These are phyloP conservation scores for Germaria angustata DNA, from an alignment of 2,888 invertebrate species.

Conservation along the genomic window DNA sequence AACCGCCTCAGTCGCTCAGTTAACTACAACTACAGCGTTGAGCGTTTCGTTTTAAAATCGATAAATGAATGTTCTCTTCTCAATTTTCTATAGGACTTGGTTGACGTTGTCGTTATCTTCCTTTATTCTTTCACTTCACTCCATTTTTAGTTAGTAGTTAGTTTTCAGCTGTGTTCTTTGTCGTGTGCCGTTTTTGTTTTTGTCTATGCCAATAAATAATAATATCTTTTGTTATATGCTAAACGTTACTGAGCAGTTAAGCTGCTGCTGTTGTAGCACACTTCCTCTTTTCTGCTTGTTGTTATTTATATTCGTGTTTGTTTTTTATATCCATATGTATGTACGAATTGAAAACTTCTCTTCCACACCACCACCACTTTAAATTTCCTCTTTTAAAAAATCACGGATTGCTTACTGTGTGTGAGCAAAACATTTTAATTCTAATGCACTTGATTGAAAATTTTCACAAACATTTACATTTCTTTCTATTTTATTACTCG, in stretches of 20 bases:
- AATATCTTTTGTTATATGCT: slow-evolving; percentile 47
- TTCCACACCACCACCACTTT: slow-evolving; percentile 28
- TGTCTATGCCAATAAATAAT: slow-evolving; percentile 19
- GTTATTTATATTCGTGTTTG: slow-evolving; percentile 2
- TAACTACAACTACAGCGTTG: slow-evolving; percentile 57
- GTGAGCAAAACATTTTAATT: slow-evolving; percentile 1
- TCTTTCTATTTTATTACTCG: not conserved
- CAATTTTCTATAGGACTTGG: slow-evolving; percentile 47
- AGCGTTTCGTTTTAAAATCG: slow-evolving; percentile 64
- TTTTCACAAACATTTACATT: not conserved
- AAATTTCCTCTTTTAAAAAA: slow-evolving; percentile 25
- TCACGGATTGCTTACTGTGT: slow-evolving; percentile 9
- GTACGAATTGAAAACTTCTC: not conserved
- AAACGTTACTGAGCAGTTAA: slow-evolving; percentile 7
- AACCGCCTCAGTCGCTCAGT: slow-evolving; percentile 54
- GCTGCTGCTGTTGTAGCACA: slow-evolving; percentile 37
- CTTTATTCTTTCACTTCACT: slow-evolving; percentile 25
- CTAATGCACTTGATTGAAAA: slow-evolving; percentile 24
- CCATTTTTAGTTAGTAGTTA: slow-evolving; percentile 12
- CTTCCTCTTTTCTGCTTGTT: slow-evolving; percentile 42
- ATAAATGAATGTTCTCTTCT: slow-evolving; percentile 55
- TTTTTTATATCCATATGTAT: slow-evolving; percentile 2
- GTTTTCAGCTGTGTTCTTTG: slow-evolving; percentile 14
- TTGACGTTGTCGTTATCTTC: slow-evolving; percentile 27
- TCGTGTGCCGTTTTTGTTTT: slow-evolving; percentile 27